These are phyloP conservation scores for Platyrinchus mystaceus DNA, from an alignment of 2,797 vertebrate genomes.

Conservation along the genomic window DNA sequence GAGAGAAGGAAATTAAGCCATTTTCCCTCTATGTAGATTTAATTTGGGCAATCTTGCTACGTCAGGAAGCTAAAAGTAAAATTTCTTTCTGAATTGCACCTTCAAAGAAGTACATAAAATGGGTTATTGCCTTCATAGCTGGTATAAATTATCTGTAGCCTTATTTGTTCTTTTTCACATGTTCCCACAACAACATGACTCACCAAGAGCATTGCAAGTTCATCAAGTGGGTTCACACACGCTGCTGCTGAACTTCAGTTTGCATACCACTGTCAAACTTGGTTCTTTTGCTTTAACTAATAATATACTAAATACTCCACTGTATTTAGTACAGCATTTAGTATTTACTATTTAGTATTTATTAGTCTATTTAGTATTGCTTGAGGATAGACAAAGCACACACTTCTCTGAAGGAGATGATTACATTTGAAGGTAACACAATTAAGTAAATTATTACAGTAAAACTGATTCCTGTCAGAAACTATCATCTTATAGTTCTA, in stretches of 20 bases:
- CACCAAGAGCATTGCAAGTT: background rate
- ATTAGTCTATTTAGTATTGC: no score
- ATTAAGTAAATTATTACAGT: background rate
- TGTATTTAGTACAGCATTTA: no score
- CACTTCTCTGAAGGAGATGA: background rate
- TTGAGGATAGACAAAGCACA: background rate
- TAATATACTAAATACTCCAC: background rate
- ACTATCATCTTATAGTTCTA: background rate
- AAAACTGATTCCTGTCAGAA: background rate
- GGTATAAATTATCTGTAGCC: background rate
- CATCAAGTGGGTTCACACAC: rapidly evolving
- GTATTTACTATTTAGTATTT: no score
- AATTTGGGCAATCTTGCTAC: background rate
- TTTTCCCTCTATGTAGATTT: background rate
- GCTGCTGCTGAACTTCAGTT: background rate
- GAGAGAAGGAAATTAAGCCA: background rate
- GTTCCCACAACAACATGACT: background rate
- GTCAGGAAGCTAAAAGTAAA: background rate
- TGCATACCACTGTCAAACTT: background rate
- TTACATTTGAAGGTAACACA: background rate
- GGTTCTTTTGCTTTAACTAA: background rate
- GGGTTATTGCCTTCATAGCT: background rate
- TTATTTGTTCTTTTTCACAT: background rate
- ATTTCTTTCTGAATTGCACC: background rate
- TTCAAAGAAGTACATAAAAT: background rate